Evolutionary conservation across 2,113 vertebrate genomes (phyloP).

Genomic region (Muscicapa adusta): DNA sequence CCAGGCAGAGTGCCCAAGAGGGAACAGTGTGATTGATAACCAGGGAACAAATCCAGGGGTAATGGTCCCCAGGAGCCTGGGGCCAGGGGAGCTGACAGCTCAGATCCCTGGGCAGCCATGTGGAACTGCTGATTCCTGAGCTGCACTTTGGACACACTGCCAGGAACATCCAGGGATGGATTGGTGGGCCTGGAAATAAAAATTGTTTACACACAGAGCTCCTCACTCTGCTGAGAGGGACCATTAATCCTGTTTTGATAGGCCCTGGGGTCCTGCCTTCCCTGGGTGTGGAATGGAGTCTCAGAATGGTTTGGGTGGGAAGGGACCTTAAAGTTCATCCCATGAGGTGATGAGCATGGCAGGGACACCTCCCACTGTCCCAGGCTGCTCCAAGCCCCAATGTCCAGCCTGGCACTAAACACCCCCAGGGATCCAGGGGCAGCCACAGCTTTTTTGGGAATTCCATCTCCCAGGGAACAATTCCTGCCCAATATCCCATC

Average conservation of each 20-base stretch:
- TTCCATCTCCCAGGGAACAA: too few species aligned
- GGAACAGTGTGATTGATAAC: neutral
- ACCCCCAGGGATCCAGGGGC: neutral
- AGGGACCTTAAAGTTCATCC: rapidly evolving
- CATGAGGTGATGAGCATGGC: neutral
- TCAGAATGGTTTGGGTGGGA: neutral
- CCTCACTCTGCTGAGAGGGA: neutral
- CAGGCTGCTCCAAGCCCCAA: neutral
- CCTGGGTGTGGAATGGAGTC: neutral
- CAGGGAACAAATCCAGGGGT: conserved; percentile 4
- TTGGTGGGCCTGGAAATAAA: neutral
- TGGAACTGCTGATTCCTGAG: neutral
- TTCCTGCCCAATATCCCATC: too few species aligned
- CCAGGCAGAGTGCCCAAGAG: neutral
- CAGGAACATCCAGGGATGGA: neutral
- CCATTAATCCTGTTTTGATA: neutral
- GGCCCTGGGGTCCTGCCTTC: neutral
- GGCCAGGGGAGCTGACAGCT: neutral
- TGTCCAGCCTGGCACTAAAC: neutral
- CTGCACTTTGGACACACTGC: neutral
- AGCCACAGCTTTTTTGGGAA: neutral
- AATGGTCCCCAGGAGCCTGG: neutral
- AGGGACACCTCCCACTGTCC: neutral
- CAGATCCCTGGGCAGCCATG: neutral
- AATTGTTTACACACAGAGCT: neutral